Evolutionary conservation across 2,888 invertebrate genomes (phyloP).

Genomic region (Artemia sinica): DNA sequence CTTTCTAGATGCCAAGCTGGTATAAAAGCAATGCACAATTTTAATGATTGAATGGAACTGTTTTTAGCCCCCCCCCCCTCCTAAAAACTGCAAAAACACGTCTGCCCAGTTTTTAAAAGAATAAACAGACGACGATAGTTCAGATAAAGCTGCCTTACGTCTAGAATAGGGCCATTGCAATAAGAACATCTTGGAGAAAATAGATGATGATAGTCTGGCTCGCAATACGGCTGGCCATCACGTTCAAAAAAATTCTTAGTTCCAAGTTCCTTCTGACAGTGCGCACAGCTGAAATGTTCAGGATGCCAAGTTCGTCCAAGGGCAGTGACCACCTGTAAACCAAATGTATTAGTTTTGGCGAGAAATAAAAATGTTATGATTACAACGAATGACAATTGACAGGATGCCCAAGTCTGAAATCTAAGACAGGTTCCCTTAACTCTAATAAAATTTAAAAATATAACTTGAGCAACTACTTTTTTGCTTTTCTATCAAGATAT

Average conservation of each 20-base stretch:
- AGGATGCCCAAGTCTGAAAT: no score
- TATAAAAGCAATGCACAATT: no score
- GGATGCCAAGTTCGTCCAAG: slow-evolving; percentile 98
- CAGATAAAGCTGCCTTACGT: slow-evolving; percentile 46
- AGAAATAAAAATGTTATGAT: no score
- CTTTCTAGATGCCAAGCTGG: no score
- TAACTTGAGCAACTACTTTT: no score
- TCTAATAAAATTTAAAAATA: no score
- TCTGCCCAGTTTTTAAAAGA: not conserved
- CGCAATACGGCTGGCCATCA: slow-evolving; percentile 91
- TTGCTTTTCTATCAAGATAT: no score
- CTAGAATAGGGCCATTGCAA: slow-evolving; percentile 95
- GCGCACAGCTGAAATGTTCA: slow-evolving; percentile 94
- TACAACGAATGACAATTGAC: no score
- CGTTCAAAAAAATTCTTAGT: slow-evolving; percentile 97
- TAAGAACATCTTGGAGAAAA: slow-evolving; percentile 97
- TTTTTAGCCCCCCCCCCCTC: no score
- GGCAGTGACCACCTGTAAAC: slow-evolving; percentile 65
- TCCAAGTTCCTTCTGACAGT: slow-evolving; percentile 89
- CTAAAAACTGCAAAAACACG: not conserved
- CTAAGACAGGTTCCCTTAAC: no score
- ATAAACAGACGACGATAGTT: no score
- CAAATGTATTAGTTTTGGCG: not conserved
- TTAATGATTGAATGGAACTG: no score
- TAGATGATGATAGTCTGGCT: slow-evolving; percentile 91